Base-by-base conservation (phyloP, 2,888 invertebrate genomes). In the Tipula lateralis region DNA sequence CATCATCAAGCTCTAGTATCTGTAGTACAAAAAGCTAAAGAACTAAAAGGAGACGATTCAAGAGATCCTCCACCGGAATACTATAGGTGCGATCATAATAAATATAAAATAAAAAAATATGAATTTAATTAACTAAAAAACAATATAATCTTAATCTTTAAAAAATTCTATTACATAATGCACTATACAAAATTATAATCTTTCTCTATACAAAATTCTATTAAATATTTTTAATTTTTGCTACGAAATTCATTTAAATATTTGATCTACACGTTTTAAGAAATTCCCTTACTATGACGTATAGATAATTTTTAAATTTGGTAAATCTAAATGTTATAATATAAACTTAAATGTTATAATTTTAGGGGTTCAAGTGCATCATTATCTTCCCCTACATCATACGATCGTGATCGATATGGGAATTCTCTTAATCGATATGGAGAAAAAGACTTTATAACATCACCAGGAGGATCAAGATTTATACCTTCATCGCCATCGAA, bases 51-150 rank as follows among this genome's bases (percentile, higher is more conserved):
- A 16, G 83, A 30, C n/a, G 83, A 83, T 29, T n/a, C 30, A 16
- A 82, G 39, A 36, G 83, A 83, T 24, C 83, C 83, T 29, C 39
- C 39, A 83, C 83, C 83, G 29, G 83, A 83, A 83, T 83, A 36
- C n/a, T 83, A 83, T 29, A 83, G 83, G 83, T 36, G 39, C 34
- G 39, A 36, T 39, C 29, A 24, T 2, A n/a, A n/a, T n/a, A n/a
- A n/a, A n/a, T n/a, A n/a, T n/a, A n/a, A n/a, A n/a, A n/a, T n/a
- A 30, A n/a, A 30, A 9, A 29, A 13, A 29, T 6, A 5, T 30
- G 1, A 29, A 29, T 29, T 30, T 16, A 30, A 32, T 34, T 34
- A 12, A 12, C n/a, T 82, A 16, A 82, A 29, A 2, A 29, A 29
- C 19, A 80, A 13, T 80, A 2, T 29, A 19, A 6, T 12, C 16